Percentiles rank a stretch among this genome's conserved stretches.
phyloP scores from a whole-genome alignment of 2,888 invertebrate species.

The Tachina grossa region DNA sequence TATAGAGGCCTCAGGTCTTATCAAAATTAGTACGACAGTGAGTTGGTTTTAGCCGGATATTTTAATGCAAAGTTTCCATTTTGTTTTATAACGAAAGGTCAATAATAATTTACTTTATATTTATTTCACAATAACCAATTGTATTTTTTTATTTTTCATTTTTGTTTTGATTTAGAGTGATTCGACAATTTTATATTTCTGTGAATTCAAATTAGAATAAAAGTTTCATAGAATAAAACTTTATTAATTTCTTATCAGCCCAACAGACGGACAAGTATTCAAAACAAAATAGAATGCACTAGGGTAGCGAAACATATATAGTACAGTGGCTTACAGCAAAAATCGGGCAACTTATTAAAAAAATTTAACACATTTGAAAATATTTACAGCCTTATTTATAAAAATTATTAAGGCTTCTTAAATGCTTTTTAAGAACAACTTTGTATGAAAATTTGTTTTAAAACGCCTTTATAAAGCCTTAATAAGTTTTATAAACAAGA shows the following conservation, averaged over 20 bases:
- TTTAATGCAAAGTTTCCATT: conserved; percentile 14
- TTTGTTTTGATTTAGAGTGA: not conserved
- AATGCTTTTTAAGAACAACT: too few species aligned
- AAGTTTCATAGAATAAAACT: too few species aligned
- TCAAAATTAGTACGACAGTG: conserved; percentile 68
- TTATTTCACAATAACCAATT: not conserved
- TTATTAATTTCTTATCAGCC: not conserved
- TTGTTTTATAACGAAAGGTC: conserved; percentile 7
- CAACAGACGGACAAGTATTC: not conserved
- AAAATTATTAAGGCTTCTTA: too few species aligned
- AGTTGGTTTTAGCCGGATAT: conserved; percentile 65
- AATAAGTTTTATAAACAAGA: too few species aligned
- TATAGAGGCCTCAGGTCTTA: conserved; percentile 68
- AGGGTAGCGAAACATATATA: too few species aligned
- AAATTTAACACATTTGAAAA: too few species aligned
- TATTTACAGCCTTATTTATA: too few species aligned
- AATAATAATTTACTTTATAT: not conserved
- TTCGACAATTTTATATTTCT: not conserved
- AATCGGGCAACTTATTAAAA: too few species aligned
- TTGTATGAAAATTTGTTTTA: too few species aligned
- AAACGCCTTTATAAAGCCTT: too few species aligned
- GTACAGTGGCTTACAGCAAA: too few species aligned
- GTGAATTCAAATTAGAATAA: not conserved
- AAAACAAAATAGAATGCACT: not conserved
- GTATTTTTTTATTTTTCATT: not conserved